These are phyloP conservation scores for Hypotaenidia okinawae DNA, from an alignment of 2,797 vertebrate genomes.

Conservation along the genomic window DNA sequence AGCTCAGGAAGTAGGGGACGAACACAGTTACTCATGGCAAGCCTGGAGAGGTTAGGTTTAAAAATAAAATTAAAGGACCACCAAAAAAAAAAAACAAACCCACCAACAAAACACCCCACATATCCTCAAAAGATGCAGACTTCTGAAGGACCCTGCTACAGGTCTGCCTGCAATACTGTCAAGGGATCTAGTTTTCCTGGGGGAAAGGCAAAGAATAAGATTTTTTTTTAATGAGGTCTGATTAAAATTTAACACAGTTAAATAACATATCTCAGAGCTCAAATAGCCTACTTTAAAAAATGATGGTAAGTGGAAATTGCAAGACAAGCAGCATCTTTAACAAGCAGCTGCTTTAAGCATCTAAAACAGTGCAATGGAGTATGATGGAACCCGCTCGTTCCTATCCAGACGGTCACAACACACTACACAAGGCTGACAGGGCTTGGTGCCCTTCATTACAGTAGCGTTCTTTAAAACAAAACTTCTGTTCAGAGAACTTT, in stretches of 20 bases:
- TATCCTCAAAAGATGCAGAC: background rate
- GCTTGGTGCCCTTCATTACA: background rate
- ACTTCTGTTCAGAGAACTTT: background rate
- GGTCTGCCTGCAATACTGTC: background rate
- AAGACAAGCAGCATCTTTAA: conserved; percentile 23
- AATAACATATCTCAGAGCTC: conserved; percentile 41
- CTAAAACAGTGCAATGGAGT: background rate
- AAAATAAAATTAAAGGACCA: background rate
- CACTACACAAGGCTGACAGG: background rate
- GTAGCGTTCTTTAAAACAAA: background rate
- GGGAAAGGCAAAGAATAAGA: background rate
- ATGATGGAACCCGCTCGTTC: background rate
- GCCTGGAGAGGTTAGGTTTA: background rate
- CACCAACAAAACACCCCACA: background rate
- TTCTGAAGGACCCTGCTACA: background rate
- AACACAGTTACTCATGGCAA: background rate
- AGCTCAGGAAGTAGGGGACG: background rate
- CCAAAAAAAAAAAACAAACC: background rate
- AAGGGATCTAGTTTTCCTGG: background rate
- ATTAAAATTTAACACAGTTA: conserved; percentile 57
- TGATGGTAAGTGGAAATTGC: conserved; percentile 9
- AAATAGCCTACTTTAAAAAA: conserved; percentile 40
- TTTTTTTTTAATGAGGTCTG: conserved; percentile 17
- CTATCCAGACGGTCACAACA: background rate
- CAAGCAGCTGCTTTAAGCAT: background rate